A percentile compares a stretch with the other conserved stretches of the same genome.
Evolutionary conservation across 1,140 invertebrate genomes (phyloP).

Genomic region (Caenorhabditis elegans): DNA sequence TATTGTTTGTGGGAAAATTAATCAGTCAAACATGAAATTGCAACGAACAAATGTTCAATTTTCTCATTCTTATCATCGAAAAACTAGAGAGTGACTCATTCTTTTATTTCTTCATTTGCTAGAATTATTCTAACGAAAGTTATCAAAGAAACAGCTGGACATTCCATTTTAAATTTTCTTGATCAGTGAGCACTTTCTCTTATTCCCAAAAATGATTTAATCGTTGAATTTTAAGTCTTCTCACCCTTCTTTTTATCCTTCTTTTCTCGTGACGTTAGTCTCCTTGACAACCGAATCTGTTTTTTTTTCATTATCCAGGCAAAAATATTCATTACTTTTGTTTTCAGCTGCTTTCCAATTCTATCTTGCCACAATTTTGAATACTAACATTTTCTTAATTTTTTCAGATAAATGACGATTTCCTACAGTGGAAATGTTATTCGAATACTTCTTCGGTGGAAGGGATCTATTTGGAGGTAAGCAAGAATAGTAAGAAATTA

Average conservation of each 20-base stretch:
- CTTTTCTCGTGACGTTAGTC: background rate
- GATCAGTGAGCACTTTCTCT: background rate
- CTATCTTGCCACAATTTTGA: background rate
- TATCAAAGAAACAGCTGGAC: background rate
- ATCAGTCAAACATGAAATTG: background rate
- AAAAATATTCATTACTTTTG: background rate
- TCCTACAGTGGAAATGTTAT: conserved; percentile 42
- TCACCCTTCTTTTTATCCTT: background rate
- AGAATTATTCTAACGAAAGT: too few relatives aligned
- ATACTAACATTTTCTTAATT: background rate
- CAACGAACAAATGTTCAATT: background rate
- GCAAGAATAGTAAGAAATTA: too few relatives aligned
- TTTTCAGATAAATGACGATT: conserved; percentile 31
- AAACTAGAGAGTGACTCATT: background rate
- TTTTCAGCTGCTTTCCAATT: background rate
- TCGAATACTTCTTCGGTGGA: conserved; percentile 38
- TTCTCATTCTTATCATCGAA: background rate
- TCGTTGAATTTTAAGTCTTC: background rate
- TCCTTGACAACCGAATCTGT: background rate
- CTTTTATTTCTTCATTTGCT: too few relatives aligned
- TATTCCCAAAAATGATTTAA: background rate
- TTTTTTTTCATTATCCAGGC: background rate
- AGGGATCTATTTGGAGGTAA: conserved; percentile 41
- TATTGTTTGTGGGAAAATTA: background rate
- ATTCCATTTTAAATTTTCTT: background rate